Conservation (phyloP, 1,140 invertebrate species). For the Drosophila funebris region DNA sequence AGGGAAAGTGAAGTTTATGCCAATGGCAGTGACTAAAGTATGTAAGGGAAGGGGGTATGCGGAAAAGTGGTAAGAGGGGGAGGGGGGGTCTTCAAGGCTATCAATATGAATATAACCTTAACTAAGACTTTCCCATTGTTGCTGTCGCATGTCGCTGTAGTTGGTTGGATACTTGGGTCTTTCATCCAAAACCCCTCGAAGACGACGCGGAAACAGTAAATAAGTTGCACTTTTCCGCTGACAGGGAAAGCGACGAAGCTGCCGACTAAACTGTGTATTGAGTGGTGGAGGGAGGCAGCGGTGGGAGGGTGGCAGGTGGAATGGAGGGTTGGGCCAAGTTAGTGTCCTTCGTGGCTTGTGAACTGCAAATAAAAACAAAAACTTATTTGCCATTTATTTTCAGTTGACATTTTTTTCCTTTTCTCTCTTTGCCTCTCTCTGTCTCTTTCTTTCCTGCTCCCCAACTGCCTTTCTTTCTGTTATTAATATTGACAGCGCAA, state of each 20-base stretch:
- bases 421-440: too few species aligned
- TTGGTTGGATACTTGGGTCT: constrained; percentile 1
- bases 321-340: background rate
- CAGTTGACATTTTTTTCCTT: constrained; percentile 59
- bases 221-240: constrained; percentile 74
- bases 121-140: constrained; percentile 11
- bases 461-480: constrained; percentile 23
- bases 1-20: too few species aligned
- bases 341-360: constrained; percentile 60
- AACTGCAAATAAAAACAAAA: constrained; percentile 67
- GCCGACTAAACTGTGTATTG: background rate
- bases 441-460: constrained; percentile 4
- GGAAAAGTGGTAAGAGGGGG: too few species aligned
- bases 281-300: background rate
- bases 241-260: constrained; percentile 26
- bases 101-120: constrained; percentile 11
- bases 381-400: constrained; percentile 77
- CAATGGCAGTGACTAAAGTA: background rate
- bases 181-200: constrained; percentile 18
- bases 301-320: background rate
- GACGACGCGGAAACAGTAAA: constrained; percentile 61
- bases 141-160: background rate
- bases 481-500: constrained; percentile 69
- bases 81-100: background rate
- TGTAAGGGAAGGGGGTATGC: background rate